Base-by-base conservation (phyloP, 2,797 vertebrate genomes). In the Forpus xanthops region DNA sequence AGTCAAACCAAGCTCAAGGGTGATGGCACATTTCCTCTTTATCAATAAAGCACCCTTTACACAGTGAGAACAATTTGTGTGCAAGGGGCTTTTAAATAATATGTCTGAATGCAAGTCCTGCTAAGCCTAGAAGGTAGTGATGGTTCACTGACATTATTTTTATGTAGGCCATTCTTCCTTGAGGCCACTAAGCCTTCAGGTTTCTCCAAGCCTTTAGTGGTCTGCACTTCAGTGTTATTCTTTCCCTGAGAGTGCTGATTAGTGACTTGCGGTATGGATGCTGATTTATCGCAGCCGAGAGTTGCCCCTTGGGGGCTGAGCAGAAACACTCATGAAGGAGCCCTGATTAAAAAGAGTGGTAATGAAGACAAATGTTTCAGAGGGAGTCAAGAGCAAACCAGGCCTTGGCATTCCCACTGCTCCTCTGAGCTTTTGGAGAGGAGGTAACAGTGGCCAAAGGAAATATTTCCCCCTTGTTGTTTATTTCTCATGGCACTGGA, bases 401-500 rank as follows among this genome's bases (percentile, higher is more conserved):
- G 97, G 96, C 97, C 97, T 97, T 97, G 97, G 96, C 97, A 97
- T 98, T 98, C 98, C 97, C 97, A 79, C 95, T 96, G 96, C 97
- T 98, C 98, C 97, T 98, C 96, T 92, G 97, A 98, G 98, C 96
- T 97, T 97, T 98, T 96, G 97, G 97, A 98, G 98, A 98, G 96
- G 96, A 97, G 97, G 97, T 95, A 95, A 91, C 97, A 45, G 96
- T 97, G 98, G 98, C 98, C 98, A 98, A 98, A 98, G 98, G 98
- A 98, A 98, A 98, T 98, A 98, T 98, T 98, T 97, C 97, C 97
- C 97, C 94, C 96, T 96, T 97, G 94, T 98, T 98, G 98, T 98
- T 98, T 98, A 98, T 98, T 98, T 98, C 98, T 98, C 97, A 98
- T 98, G 98, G 98, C 98, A 97, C 98, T 98, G 97, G 97, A 98